Percentiles rank a stretch among this genome's conserved stretches.
These are phyloP conservation scores for Microtus richardsoni DNA, from an alignment of 2,113 vertebrate species.

Conservation along the genomic window DNA sequence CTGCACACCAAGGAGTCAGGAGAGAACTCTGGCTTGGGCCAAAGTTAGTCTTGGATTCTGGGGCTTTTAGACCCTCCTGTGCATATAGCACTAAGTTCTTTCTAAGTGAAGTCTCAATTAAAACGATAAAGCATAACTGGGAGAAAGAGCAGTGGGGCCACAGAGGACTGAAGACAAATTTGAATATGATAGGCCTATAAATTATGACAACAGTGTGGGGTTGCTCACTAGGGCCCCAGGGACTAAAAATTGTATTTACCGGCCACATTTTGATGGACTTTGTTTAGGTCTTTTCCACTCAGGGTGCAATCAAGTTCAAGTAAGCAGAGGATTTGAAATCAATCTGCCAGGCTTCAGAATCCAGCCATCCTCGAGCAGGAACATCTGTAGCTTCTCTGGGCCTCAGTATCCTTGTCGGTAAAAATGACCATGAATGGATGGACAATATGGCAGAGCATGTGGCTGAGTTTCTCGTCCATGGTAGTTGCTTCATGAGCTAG, in stretches of 20 bases:
- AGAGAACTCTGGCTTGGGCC: background rate
- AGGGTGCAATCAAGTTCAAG: background rate
- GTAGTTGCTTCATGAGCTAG: background rate
- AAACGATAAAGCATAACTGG: conserved; percentile 57
- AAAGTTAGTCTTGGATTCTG: background rate
- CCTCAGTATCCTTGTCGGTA: background rate
- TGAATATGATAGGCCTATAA: conserved; percentile 60
- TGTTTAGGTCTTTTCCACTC: background rate
- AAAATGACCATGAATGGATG: background rate
- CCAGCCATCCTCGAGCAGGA: background rate
- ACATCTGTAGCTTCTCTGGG: background rate
- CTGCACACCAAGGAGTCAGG: background rate
- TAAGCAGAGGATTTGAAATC: background rate
- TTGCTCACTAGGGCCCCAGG: background rate
- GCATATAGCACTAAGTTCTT: conserved; percentile 3
- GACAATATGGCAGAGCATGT: background rate
- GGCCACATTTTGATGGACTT: background rate
- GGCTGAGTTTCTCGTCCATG: background rate
- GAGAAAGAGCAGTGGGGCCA: conserved; percentile 18
- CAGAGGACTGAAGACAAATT: conserved; percentile 37
- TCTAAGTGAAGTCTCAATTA: conserved; percentile 71
- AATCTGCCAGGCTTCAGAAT: background rate
- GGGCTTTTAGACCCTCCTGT: background rate
- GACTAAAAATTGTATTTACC: rapidly evolving
- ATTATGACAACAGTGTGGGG: background rate